Percentiles rank a stretch among this genome's conserved stretches.
phyloP scores from a whole-genome alignment of 1,140 invertebrate species.

The Meteorus sp. region DNA sequence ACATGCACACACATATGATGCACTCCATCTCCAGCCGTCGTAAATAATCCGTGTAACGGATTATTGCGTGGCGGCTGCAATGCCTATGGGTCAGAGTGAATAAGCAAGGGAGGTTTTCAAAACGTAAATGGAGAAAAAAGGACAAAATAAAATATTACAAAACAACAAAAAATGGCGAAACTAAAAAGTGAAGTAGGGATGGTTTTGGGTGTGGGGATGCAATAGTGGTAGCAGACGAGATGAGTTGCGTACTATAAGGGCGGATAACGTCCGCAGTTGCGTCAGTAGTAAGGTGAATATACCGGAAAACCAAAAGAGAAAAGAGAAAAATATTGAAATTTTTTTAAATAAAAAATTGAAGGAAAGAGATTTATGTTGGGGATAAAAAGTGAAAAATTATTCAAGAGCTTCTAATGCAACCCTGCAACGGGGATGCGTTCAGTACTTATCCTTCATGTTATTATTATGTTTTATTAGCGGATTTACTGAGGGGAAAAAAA shows the following conservation, averaged over 20 bases:
- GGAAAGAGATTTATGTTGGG: too few species aligned
- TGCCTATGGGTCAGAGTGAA: conserved; percentile 22
- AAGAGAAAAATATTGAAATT: too few species aligned
- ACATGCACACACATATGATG: not conserved
- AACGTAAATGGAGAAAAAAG: conserved; percentile 12
- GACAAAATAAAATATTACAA: conserved; percentile 3
- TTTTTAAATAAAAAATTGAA: too few species aligned
- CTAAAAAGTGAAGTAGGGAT: not conserved
- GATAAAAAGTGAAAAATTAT: too few species aligned
- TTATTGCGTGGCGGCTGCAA: conserved; percentile 20
- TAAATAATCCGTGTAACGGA: conserved; percentile 22
- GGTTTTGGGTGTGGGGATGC: not conserved
- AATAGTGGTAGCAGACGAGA: not conserved
- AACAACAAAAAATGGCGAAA: not conserved
- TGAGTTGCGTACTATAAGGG: too few species aligned
- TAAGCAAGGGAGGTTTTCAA: conserved; percentile 2
- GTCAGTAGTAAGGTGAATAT: not conserved
- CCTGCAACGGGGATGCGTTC: too few species aligned
- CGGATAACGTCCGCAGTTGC: not conserved
- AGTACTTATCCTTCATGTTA: too few species aligned
- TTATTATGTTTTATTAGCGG: too few species aligned
- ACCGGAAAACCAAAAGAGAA: conserved; percentile 1
- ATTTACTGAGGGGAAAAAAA: too few species aligned
- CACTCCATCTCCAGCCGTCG: conserved; percentile 13
- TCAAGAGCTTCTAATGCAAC: too few species aligned